A percentile compares a stretch with the other conserved stretches of the same genome.
phyloP scores from a whole-genome alignment of 2,113 vertebrate genomes.

The Vimba vimba region DNA sequence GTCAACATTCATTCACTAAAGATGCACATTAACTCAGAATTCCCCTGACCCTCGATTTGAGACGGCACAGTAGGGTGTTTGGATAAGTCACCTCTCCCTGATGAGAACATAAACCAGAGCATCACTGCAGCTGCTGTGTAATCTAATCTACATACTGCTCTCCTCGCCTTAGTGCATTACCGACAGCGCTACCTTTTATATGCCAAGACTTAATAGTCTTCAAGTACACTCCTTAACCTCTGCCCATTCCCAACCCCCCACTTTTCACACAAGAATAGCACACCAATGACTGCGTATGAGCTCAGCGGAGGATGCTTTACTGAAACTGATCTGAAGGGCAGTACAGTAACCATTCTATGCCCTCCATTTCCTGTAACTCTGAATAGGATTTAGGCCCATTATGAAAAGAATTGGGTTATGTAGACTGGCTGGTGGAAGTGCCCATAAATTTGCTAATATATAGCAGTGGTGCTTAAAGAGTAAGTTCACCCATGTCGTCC shows the following conservation, averaged over 20 bases:
- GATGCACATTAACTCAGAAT: constrained; percentile 22
- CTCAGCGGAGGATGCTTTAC: constrained; percentile 4
- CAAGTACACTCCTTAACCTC: constrained; percentile 34
- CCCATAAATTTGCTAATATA: background rate
- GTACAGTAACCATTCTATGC: background rate
- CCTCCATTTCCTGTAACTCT: constrained; percentile 15
- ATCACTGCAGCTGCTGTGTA: constrained; percentile 30
- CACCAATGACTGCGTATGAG: background rate
- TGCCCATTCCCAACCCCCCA: background rate
- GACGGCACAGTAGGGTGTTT: background rate
- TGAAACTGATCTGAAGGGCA: constrained; percentile 27
- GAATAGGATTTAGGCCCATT: constrained; percentile 4
- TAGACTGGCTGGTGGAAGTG: background rate
- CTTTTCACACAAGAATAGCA: constrained; percentile 4
- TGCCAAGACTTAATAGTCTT: constrained; percentile 31
- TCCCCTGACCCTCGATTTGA: constrained; percentile 57
- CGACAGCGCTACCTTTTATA: constrained; percentile 44
- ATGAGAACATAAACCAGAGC: constrained; percentile 37
- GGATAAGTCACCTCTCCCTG: constrained; percentile 32
- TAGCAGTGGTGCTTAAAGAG: background rate
- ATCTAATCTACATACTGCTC: constrained; percentile 38
- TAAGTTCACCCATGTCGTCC: too few relatives aligned
- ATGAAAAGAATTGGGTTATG: background rate
- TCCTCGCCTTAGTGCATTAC: constrained; percentile 41
- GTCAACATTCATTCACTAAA: constrained; percentile 58